Percentiles rank a stretch among this genome's conserved stretches.
These are phyloP conservation scores for Cantharis flavilabris DNA, from an alignment of 2,888 invertebrate genomes.

Conservation along the genomic window DNA sequence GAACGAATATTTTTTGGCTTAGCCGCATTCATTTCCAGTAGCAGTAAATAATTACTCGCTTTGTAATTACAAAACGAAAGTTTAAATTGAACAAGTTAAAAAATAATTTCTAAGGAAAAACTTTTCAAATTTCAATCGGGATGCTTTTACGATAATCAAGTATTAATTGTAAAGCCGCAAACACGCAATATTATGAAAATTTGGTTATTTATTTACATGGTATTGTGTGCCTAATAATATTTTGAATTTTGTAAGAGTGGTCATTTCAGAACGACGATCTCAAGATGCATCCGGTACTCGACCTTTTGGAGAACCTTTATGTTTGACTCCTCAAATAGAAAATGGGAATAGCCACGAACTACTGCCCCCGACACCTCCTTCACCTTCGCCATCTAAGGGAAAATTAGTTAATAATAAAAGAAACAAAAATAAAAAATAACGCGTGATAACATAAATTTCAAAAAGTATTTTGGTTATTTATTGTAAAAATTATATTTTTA, in stretches of 20 bases:
- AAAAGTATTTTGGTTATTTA: not conserved
- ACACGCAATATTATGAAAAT: not conserved
- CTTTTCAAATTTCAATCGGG: no score
- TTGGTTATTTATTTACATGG: not conserved
- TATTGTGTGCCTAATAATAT: not conserved
- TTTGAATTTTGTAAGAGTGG: conserved; percentile 6
- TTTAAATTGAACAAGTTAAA: not conserved
- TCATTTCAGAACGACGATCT: conserved; percentile 53
- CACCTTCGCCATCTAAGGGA: conserved; percentile 50
- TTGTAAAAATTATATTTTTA: not conserved
- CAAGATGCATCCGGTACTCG: conserved; percentile 54
- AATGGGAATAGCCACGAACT: conserved; percentile 50
- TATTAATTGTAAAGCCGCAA: not conserved
- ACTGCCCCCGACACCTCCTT: conserved; percentile 43
- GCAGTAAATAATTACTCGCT: not conserved
- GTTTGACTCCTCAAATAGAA: conserved; percentile 56
- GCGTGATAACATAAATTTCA: not conserved
- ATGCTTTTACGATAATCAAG: not conserved
- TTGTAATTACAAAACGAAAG: not conserved
- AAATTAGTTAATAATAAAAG: conserved; percentile 40
- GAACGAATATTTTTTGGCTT: no score
- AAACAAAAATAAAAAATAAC: conserved; percentile 39
- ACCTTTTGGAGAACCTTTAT: conserved; percentile 74
- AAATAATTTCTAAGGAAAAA: not conserved
- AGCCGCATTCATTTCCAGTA: not conserved